phyloP scores from a whole-genome alignment of 1,140 invertebrate genomes.

The Cotesia vestalis region DNA sequence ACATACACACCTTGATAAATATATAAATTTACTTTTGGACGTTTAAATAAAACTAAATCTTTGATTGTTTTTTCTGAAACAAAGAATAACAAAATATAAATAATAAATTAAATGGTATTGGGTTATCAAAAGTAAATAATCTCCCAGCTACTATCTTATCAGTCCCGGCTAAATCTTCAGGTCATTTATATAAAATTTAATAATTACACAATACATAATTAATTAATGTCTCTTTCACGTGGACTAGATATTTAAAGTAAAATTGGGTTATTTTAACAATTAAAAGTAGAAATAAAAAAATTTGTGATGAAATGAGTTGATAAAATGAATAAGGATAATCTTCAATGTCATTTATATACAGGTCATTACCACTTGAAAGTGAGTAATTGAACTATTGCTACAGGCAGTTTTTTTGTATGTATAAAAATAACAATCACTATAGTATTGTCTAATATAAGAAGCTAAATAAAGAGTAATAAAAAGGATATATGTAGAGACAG shows the following conservation, averaged over 20 bases:
- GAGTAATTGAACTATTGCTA: slow-evolving; percentile 4
- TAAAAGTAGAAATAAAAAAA: slow-evolving; percentile 3
- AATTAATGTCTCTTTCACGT: background rate
- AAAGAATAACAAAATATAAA: background rate
- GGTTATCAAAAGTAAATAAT: slow-evolving; percentile 5
- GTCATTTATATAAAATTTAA: slow-evolving; percentile 6
- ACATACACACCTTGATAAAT: background rate
- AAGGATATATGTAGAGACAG: too few species aligned
- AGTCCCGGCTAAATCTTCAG: background rate
- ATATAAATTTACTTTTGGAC: slow-evolving; percentile 7
- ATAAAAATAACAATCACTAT: background rate
- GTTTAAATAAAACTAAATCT: background rate
- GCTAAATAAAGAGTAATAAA: too few species aligned
- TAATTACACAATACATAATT: background rate
- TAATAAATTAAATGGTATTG: background rate
- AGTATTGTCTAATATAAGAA: too few species aligned
- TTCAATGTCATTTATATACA: slow-evolving; percentile 12
- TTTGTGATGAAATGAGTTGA: background rate
- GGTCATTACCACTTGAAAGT: slow-evolving; percentile 16
- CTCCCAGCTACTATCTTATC: background rate
- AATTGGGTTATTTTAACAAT: background rate
- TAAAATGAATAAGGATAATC: background rate
- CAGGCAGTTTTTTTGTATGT: background rate
- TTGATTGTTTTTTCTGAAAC: background rate
- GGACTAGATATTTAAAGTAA: too few species aligned